Evolutionary conservation across 2,888 invertebrate genomes (phyloP), one percentile per base, ranked within the genome.

Genomic region (Celastrina argiolus): DNA sequence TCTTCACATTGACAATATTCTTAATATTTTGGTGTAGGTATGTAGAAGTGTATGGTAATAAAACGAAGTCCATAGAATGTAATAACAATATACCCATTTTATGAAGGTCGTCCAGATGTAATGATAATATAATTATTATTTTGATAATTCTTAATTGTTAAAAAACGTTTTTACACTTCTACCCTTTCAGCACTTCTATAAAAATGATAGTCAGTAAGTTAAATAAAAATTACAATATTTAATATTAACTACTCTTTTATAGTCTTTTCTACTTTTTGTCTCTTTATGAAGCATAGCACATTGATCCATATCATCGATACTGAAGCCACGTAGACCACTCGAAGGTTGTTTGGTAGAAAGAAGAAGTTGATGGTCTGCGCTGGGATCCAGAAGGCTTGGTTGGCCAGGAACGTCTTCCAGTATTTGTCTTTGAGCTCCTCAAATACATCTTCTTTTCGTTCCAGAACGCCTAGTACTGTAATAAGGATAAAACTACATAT

Each of bases 231-330:
- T 26, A 51, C 51, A 26, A 12, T 12, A 22, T 22, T 51, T 22
- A 22, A 51, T 4, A 16, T 4, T 22, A 22, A 5, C 5, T 51
- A 51, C 3, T 51, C 51, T 56, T 45, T 68, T 41, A 63, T 58
- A 16, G 66, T 66, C 63, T 66, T 68, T 18, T 69, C 74, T 69
- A 71, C 70, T 70, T 85, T 84, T 69, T 93, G 93, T 66, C 96
- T 85, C 79, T 97, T 97, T 69, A 97, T 93, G 82, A 94, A 96
- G 78, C 96, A 97, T 28, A 97, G 86, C 66, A 97, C 95, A 78
- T 97, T 97, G 68, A 96, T 95, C 97, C 97, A 97, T 28, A 94
- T 81, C 74, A 97, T 95, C 0, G 96, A 95, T 63, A 94, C 95
- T 0, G 93, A 86, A 0, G 96, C 95, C 31, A 97, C 95, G 77